Evolutionary conservation across 1,140 invertebrate genomes (phyloP).

Genomic region (Heliconius himera): DNA sequence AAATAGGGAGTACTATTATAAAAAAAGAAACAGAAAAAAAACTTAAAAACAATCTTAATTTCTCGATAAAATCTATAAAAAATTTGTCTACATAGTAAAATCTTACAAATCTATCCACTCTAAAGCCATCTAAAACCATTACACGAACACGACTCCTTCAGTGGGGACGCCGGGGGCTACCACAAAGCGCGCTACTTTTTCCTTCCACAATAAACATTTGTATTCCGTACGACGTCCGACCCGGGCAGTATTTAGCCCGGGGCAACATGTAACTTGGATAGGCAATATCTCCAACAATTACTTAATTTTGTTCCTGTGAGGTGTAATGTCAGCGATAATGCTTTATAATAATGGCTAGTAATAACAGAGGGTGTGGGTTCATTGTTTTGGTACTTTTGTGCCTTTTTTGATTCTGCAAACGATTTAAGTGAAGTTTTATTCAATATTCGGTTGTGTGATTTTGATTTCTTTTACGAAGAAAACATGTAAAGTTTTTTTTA

Average conservation of each 20-base stretch:
- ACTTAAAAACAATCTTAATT: background rate
- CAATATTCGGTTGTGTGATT: background rate
- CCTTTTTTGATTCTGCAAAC: background rate
- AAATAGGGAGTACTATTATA: no score
- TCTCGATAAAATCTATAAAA: background rate
- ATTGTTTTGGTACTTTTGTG: background rate
- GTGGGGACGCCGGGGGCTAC: slow-evolving; percentile 57
- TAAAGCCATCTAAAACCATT: slow-evolving; percentile 37
- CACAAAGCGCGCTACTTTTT: slow-evolving; percentile 74
- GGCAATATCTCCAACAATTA: slow-evolving; percentile 36
- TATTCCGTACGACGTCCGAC: slow-evolving; percentile 62
- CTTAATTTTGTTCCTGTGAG: slow-evolving; percentile 25
- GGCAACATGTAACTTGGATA: slow-evolving; percentile 40
- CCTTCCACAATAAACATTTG: slow-evolving; percentile 74
- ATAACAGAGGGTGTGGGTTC: slow-evolving; percentile 2
- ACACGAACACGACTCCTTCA: slow-evolving; percentile 62
- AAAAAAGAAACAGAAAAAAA: background rate
- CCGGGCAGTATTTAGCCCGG: slow-evolving; percentile 49
- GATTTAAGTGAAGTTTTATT: background rate
- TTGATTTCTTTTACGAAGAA: no score
- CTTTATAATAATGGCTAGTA: slow-evolving; percentile 9
- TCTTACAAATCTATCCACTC: slow-evolving; percentile 37
- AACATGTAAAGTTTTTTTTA: no score
- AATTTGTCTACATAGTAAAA: background rate
- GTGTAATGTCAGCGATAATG: slow-evolving; percentile 23